Percentiles rank a stretch among this genome's conserved stretches.
phyloP scores from a whole-genome alignment of 2,113 vertebrate species.

The Chloropsis hardwickii region DNA sequence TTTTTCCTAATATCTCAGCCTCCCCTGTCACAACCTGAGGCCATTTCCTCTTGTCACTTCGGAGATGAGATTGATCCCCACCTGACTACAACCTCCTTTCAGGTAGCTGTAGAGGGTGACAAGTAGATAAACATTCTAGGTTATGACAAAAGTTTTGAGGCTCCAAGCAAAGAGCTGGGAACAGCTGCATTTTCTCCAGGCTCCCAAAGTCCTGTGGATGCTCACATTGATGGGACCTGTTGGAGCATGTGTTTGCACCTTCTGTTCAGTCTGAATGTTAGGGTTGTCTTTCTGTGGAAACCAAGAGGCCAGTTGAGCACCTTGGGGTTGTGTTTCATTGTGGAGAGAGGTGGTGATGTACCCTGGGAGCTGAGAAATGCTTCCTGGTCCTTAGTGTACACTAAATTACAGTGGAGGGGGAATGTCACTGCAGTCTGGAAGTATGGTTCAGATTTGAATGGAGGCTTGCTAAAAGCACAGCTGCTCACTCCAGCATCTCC shows the following conservation, averaged over 20 bases:
- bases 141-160: not conserved
- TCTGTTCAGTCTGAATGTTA: not conserved
- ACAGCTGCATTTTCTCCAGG: not conserved
- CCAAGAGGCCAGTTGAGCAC: fast-evolving
- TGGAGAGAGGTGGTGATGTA: not conserved
- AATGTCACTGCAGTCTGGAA: not conserved
- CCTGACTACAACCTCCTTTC: not conserved
- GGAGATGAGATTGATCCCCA: not conserved
- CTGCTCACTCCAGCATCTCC: not conserved
- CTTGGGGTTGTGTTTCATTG: fast-evolving
- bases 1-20: not conserved
- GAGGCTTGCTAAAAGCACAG: not conserved
- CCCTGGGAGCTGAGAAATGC: not conserved
- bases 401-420: not conserved
- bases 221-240: fast-evolving
- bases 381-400: not conserved
- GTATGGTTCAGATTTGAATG: not conserved
- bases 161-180: not conserved
- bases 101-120: not conserved
- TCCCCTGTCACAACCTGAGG: not conserved
- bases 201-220: not conserved
- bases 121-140: not conserved
- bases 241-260: not conserved
- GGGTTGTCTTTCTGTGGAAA: not conserved
- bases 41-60: not conserved